Evolutionary conservation across 2,113 vertebrate genomes (phyloP).

Genomic region (Corydoras sp.): DNA sequence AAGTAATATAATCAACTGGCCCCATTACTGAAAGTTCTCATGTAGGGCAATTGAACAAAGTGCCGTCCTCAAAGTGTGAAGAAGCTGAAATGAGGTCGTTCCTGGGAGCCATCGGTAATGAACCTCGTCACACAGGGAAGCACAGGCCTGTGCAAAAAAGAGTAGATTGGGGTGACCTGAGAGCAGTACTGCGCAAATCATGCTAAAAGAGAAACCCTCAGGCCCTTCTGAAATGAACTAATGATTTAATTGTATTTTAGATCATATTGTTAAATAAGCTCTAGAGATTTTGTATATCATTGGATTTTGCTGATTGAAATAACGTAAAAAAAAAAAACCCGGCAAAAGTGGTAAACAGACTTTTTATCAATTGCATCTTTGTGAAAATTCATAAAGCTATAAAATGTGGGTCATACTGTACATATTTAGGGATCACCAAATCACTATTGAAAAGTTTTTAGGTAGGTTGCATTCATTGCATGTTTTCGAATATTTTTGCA

Average conservation of each 20-base stretch:
- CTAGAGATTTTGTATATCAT: background rate
- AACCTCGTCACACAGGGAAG: conserved; percentile 44
- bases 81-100: conserved; percentile 52
- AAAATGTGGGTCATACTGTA: too few species aligned
- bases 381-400: too few species aligned
- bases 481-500: too few species aligned
- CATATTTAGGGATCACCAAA: too few species aligned
- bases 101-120: conserved; percentile 48
- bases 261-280: background rate
- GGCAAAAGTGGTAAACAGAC: too few species aligned
- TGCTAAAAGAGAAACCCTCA: conserved; percentile 17
- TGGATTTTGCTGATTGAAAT: too few species aligned
- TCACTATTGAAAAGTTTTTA: too few species aligned
- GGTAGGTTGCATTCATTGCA: too few species aligned
- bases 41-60: conserved; percentile 58
- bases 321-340: too few species aligned
- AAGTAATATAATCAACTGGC: conserved; percentile 54
- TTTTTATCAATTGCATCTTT: too few species aligned
- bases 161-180: conserved; percentile 42
- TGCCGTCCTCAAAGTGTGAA: conserved; percentile 48
- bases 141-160: conserved; percentile 24
- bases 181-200: conserved; percentile 36
- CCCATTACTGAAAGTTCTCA: conserved; percentile 51
- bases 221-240: background rate
- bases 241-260: conserved; percentile 1